A percentile compares a stretch with the other conserved stretches of the same genome.
phyloP scores from a whole-genome alignment of 1,140 invertebrate genomes.

The Potamilus streckersoni region DNA sequence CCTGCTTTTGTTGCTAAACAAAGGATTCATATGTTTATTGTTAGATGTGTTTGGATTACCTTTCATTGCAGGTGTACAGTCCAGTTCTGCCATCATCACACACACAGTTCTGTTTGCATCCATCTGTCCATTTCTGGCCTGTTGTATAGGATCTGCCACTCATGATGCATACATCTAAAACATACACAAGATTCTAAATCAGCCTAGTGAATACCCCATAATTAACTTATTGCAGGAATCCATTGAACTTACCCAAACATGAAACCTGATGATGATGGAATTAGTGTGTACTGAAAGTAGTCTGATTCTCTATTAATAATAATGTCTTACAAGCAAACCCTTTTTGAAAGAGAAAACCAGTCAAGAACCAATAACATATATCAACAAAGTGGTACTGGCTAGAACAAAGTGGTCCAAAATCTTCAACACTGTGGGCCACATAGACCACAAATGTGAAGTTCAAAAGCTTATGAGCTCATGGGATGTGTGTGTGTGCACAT shows the following conservation, averaged over 20 bases:
- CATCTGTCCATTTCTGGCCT: slow-evolving; percentile 41
- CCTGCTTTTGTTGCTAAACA: too few relatives aligned
- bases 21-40: too few relatives aligned
- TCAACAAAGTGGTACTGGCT: too few relatives aligned
- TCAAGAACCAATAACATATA: too few relatives aligned
- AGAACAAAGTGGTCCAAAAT: too few relatives aligned
- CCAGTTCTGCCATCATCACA: slow-evolving; percentile 47
- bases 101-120: slow-evolving; percentile 44
- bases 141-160: slow-evolving; percentile 40
- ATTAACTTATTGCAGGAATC: neutral
- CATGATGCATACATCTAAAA: slow-evolving; percentile 40
- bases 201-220: neutral
- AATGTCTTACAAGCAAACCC: too few relatives aligned
- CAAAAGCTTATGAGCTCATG: too few relatives aligned
- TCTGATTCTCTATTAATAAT: too few relatives aligned
- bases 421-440: too few relatives aligned
- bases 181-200: neutral
- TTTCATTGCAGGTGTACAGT: slow-evolving; percentile 38
- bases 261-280: neutral
- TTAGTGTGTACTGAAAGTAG: neutral
- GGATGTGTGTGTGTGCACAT: too few relatives aligned
- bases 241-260: neutral
- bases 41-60: slow-evolving; percentile 20
- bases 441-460: too few relatives aligned
- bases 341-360: too few relatives aligned